Conservation (phyloP, 2,113 vertebrate genomes). For the Corythornis cristatus region DNA sequence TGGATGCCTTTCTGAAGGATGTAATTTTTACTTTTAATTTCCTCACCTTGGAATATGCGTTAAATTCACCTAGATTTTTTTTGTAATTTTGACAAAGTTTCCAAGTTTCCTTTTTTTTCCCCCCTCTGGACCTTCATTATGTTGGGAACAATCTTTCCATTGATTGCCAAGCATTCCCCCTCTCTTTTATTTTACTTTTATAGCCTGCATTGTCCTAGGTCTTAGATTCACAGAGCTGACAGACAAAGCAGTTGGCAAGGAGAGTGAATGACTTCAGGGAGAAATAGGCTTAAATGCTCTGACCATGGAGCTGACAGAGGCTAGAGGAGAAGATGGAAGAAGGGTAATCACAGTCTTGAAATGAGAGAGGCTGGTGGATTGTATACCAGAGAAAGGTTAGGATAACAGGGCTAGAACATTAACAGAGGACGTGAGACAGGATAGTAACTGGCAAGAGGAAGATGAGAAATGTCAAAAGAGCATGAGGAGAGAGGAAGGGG, state of each 20-base stretch:
- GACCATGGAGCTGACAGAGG: not conserved
- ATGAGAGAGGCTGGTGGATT: not conserved
- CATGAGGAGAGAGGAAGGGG: not conserved
- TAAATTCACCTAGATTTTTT: not conserved
- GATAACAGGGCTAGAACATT: not conserved
- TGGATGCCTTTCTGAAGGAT: not conserved
- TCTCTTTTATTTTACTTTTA: not conserved
- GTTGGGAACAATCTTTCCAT: not conserved
- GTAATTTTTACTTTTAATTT: not conserved
- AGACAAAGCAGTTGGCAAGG: not conserved
- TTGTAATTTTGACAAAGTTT: not conserved
- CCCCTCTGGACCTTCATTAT: not conserved
- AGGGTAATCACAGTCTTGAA: not conserved
- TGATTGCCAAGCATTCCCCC: not conserved
- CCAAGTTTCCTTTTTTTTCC: not conserved
- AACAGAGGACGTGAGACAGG: not conserved
- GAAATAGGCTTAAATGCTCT: not conserved
- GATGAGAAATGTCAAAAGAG: not conserved
- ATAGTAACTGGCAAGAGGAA: not conserved
- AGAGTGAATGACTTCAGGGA: not conserved
- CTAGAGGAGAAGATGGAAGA: not conserved
- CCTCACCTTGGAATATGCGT: not conserved
- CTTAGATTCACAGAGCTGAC: not conserved
- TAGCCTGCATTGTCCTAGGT: not conserved
- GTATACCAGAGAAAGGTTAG: not conserved